Percentiles rank a stretch among this genome's conserved stretches.
Conservation (phyloP, 2,113 vertebrate genomes). For the Percina caprodes region DNA sequence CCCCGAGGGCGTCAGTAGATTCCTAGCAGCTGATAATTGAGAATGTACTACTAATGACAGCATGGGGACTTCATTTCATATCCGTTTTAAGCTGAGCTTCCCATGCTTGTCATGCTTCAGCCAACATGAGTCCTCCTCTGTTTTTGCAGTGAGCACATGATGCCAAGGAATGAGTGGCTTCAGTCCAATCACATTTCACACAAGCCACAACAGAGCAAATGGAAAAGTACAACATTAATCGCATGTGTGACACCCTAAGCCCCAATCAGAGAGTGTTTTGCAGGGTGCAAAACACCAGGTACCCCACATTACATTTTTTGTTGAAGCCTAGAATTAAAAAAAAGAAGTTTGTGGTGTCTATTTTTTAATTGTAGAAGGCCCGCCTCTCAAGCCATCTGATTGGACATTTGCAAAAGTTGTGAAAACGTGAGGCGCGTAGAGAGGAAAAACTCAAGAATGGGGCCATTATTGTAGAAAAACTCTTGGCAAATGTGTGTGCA, state of each 20-base stretch:
- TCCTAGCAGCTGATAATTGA: background rate
- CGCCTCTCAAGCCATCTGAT: too few species aligned
- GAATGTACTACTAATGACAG: background rate
- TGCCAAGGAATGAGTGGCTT: slow-evolving; percentile 51
- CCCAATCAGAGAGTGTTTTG: too few species aligned
- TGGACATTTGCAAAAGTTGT: too few species aligned
- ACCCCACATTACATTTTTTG: too few species aligned
- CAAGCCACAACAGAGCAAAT: slow-evolving; percentile 29
- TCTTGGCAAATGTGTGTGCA: too few species aligned
- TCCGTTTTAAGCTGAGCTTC: slow-evolving; percentile 16
- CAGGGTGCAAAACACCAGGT: too few species aligned
- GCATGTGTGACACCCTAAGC: background rate
- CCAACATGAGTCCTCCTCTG: slow-evolving; percentile 43
- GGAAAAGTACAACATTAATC: slow-evolving; percentile 51
- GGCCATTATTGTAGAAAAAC: too few species aligned
- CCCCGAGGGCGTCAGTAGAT: slow-evolving; percentile 11
- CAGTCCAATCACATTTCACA: slow-evolving; percentile 48
- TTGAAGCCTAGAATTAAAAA: too few species aligned
- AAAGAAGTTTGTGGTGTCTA: too few species aligned
- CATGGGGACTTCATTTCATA: slow-evolving; percentile 30
- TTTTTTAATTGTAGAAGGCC: too few species aligned
- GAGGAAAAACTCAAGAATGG: too few species aligned
- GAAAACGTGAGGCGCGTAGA: too few species aligned
- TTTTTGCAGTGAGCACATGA: slow-evolving; percentile 48
- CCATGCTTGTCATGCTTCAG: slow-evolving; percentile 54